A percentile compares a stretch with the other conserved stretches of the same genome.
phyloP scores from a whole-genome alignment of 2,888 invertebrate species.

The Catocala sponsa region DNA sequence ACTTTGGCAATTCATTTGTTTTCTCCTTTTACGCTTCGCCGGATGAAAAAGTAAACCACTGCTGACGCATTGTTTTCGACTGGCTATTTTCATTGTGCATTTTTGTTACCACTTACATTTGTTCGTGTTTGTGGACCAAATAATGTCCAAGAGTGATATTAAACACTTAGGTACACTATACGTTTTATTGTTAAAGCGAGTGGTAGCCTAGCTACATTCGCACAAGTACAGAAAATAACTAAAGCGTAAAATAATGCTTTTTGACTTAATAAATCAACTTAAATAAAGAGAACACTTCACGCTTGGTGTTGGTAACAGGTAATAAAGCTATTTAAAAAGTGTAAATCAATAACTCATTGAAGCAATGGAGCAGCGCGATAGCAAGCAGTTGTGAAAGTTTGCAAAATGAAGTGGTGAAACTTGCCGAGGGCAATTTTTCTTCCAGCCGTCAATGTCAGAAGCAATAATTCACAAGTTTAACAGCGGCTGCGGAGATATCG shows the following conservation, averaged over 20 bases:
- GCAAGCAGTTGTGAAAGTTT: conserved; percentile 53
- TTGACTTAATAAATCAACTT: conserved; percentile 1
- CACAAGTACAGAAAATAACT: too few relatives aligned
- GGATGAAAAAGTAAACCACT: conserved; percentile 54
- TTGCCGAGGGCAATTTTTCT: conserved; percentile 76
- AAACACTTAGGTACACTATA: too few relatives aligned
- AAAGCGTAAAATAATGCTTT: too few relatives aligned
- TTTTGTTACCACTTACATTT: conserved; percentile 10
- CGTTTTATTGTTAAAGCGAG: too few relatives aligned
- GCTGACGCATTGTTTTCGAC: conserved; percentile 53
- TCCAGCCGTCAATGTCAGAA: conserved; percentile 72
- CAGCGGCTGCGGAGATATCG: conserved; percentile 42
- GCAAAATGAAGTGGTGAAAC: conserved; percentile 63
- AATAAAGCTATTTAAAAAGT: conserved; percentile 35
- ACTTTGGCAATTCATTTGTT: conserved; percentile 67
- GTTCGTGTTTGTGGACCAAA: neutral
- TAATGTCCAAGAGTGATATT: neutral
- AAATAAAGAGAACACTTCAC: neutral
- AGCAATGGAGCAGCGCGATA: conserved; percentile 42
- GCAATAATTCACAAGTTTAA: conserved; percentile 75
- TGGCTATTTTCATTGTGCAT: conserved; percentile 25
- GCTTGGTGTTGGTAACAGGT: neutral
- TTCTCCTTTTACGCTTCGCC: conserved; percentile 52
- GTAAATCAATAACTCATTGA: conserved; percentile 46
- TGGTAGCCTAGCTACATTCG: too few relatives aligned